A percentile compares a stretch with the other conserved stretches of the same genome.
Conservation (phyloP, 2,888 invertebrate species). For the Latrodectus hesperus region DNA sequence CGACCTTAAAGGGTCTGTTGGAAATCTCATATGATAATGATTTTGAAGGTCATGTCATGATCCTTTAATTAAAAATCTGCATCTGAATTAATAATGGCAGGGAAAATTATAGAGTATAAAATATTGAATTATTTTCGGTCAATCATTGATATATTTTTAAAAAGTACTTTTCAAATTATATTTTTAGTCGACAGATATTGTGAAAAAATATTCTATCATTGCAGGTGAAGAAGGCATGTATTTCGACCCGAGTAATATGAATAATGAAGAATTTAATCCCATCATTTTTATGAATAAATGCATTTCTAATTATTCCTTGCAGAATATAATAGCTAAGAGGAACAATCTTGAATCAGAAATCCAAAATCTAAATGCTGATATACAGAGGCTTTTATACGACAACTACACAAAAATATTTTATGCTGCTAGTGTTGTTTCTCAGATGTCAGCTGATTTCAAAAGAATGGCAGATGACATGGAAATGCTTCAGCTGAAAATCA, state of each 20-base stretch:
- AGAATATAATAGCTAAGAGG: conserved; percentile 13
- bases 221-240: conserved; percentile 8
- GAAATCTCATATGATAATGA: too few species aligned
- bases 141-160: background rate
- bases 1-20: too few species aligned
- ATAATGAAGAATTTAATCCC: conserved; percentile 53
- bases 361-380: background rate
- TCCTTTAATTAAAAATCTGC: too few species aligned
- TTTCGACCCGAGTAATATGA: conserved; percentile 43
- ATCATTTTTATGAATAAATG: conserved; percentile 24
- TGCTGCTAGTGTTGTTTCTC: conserved; percentile 16
- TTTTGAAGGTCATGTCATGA: too few species aligned
- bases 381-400: conserved; percentile 40
- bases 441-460: conserved; percentile 18
- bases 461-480: conserved; percentile 18
- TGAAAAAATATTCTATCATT: background rate
- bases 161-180: background rate
- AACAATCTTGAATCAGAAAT: conserved; percentile 30
- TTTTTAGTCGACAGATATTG: too few species aligned
- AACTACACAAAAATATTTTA: conserved; percentile 39
- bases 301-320: conserved; percentile 13
- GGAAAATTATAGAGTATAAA: background rate
- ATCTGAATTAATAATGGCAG: too few species aligned
- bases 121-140: background rate
- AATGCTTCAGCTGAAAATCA: conserved; percentile 1